Evolutionary conservation across 2,113 vertebrate genomes (phyloP), one percentile per base, ranked within the genome.

Genomic region (Boulengerochromis microlepis): DNA sequence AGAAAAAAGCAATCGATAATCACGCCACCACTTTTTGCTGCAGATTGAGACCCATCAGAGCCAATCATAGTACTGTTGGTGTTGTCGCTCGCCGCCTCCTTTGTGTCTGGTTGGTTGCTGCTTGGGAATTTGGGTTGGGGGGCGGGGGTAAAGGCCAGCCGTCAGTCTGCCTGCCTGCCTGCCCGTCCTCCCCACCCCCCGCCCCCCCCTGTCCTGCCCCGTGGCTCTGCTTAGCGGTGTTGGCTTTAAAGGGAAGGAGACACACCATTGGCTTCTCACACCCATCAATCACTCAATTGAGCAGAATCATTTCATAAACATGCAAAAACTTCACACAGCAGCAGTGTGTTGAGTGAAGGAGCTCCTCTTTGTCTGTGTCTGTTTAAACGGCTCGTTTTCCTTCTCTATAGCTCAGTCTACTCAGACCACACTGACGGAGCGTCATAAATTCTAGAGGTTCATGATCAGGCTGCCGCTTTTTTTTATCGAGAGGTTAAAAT

Each of bases 31-130:
- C 93, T 47, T 86, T 90, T 87, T 91, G 82, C 61, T 90, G 81
- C 93, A 90, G 86, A 96, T 94, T 92, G 88, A 95, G 90, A 91
- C 83, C 91, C 93, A 86, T 91, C 92, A 91, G 89, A 94, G 87
- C 92, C 94, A 95, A 95, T 97, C 86, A 90, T 96, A 98, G 98
- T 99, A 98, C 98, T 98, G 98, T 99, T 98, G 98, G 98, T 98
- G 97, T 98, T 97, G 98, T 97, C 97, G 96, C 97, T 95, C 97
- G 94, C 96, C 94, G 97, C 95, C 95, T 93, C 89, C 92, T 94
- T 57, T 96, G 92, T 96, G 93, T 96, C 93, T 96, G 94, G 93
- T 93, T 89, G 91, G 93, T 92, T 81, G 93, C 95, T 96, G 92
- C 95, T 96, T 93, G 81, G 90, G 96, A 33, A 94, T 59, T 87